Conservation (phyloP, 2,113 vertebrate genomes). For the Potamarius usumacintae region DNA sequence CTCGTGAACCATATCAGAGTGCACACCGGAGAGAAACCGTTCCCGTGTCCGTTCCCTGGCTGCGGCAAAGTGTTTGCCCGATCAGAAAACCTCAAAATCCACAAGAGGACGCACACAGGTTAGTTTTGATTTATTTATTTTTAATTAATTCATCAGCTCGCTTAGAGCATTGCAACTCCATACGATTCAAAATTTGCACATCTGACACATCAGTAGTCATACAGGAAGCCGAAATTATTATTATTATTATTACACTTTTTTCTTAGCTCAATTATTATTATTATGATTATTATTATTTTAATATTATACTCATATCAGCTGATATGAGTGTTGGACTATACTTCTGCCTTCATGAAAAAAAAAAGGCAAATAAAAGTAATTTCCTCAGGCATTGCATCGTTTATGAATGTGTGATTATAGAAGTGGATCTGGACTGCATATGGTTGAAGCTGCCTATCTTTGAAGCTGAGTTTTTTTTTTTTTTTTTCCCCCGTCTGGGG, state of each 20-base stretch:
- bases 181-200: not conserved
- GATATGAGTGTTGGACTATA: not conserved
- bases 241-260: not conserved
- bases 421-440: not conserved
- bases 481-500: slow-evolving; percentile 6
- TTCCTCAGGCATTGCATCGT: not conserved
- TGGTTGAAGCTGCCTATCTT: not conserved
- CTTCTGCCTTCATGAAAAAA: not conserved
- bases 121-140: slow-evolving; percentile 69
- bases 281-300: too few relatives aligned
- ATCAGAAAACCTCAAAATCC: slow-evolving; percentile 99
- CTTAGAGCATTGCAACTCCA: not conserved
- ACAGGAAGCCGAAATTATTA: not conserved
- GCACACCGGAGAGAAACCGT: slow-evolving; percentile 98
- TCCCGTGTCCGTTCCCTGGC: slow-evolving; percentile 96
- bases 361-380: not conserved
- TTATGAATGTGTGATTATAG: not conserved
- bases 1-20: slow-evolving; percentile 99
- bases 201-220: not conserved
- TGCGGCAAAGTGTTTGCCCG: slow-evolving; percentile 99
- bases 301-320: not conserved
- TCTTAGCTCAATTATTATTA: not conserved
- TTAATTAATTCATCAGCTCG: not conserved
- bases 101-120: slow-evolving; percentile 99
- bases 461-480: not conserved